These are phyloP conservation scores for Laticauda colubrina DNA, from an alignment of 2,113 vertebrate species.

Conservation along the genomic window DNA sequence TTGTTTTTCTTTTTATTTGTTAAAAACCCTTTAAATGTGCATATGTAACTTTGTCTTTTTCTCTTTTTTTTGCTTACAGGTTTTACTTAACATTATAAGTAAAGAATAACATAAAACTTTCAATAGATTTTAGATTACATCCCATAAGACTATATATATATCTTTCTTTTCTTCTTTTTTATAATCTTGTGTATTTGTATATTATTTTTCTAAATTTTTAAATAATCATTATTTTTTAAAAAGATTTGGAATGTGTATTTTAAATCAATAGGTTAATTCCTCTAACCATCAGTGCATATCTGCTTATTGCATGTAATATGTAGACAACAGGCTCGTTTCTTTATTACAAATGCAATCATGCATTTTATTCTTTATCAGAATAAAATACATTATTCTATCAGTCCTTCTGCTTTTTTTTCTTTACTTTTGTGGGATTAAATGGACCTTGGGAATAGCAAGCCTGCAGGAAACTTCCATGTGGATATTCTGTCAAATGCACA, in stretches of 20 bases:
- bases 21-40: neutral
- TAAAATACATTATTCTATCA: neutral
- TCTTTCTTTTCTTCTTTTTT: neutral
- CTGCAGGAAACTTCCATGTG: neutral
- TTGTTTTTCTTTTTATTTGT: neutral
- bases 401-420: too few relatives aligned
- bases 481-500: neutral
- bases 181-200: neutral
- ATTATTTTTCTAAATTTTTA: neutral
- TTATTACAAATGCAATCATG: neutral
- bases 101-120: neutral
- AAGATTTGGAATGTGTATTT: neutral
- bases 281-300: neutral
- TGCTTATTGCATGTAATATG: neutral
- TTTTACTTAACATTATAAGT: neutral
- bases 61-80: neutral
- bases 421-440: neutral
- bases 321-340: neutral
- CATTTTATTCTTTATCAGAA: neutral
- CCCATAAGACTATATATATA: neutral
- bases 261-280: neutral
- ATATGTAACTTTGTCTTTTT: neutral
- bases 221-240: neutral
- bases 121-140: neutral
- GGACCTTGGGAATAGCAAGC: neutral